Evolutionary conservation across 2,113 vertebrate species (phyloP), one percentile per base, ranked within the genome.

Genomic region (Albula glossodonta): DNA sequence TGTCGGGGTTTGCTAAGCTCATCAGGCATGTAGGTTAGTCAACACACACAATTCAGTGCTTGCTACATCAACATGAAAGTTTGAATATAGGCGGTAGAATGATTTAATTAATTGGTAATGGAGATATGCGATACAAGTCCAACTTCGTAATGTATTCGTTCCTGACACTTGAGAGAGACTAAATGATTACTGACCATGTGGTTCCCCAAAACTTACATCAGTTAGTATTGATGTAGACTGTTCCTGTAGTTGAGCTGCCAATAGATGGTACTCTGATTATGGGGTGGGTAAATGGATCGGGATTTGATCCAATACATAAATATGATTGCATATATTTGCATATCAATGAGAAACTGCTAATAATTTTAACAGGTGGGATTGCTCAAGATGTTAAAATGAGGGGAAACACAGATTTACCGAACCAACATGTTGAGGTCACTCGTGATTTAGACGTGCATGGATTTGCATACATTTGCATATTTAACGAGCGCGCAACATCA

Each of bases 341-440:
- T 96, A 93, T 94, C 95, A 95, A 95, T 95, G 90, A 95, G 91
- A 93, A 92, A 93, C 89, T 84, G 80, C 89, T 87, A 66, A 70
- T n/a, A 91, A 91, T 93, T 88, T 89, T 17, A 91, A 93, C 94
- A 94, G 90, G 92, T 94, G 91, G 89, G 83, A 88, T 92, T 87
- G 89, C 88, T 91, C 78, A 92, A 92, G 88, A 92, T 88, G 82
- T 90, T 92, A 91, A 93, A 94, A 89, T 89, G 90, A 50, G 84
- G 82, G 85, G 63, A 84, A 88, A 89, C 88, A 92, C 93, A 41
- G 31, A 94, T 95, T 94, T 95, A 92, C 93, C 88, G 85, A 90
- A 93, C 88, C 88, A 87, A 91, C 90, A 90, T 92, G 92, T 91
- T 89, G 90, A 91, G 94, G 94, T 95, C 93, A 94, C 90, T 89